Conservation (phyloP, 2,113 vertebrate genomes). For the Orycteropus afer region DNA sequence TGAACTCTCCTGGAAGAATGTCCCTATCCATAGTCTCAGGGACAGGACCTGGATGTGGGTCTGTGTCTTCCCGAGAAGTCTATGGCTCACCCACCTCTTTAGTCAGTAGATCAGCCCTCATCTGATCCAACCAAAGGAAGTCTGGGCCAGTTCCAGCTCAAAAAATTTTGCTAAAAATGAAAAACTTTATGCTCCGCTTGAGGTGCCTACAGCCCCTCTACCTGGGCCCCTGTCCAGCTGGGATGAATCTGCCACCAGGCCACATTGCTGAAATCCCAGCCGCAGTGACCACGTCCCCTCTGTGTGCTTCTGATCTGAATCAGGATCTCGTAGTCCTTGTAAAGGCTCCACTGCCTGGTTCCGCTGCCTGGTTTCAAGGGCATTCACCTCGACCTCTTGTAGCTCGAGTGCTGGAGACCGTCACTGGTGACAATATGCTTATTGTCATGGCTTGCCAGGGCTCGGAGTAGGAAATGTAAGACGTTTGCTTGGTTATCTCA, state of each 20-base stretch:
- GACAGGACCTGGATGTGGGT: neutral
- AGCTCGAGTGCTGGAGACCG: neutral
- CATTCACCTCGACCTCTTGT: neutral
- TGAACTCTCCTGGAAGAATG: fast-evolving
- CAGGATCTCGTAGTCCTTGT: constrained; percentile 18
- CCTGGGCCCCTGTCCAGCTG: fast-evolving
- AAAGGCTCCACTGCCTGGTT: neutral
- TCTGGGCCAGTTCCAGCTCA: neutral
- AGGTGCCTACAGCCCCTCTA: fast-evolving
- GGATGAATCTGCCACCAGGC: neutral
- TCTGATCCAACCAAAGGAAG: neutral
- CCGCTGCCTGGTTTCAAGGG: neutral
- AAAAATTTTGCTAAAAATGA: fast-evolving
- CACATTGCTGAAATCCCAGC: neutral
- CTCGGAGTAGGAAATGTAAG: neutral
- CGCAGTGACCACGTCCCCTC: neutral
- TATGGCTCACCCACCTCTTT: neutral
- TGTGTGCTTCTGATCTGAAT: neutral
- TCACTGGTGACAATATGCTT: constrained; percentile 34
- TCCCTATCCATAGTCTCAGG: neutral
- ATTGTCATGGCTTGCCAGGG: constrained; percentile 36
- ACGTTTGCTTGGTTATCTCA: neutral
- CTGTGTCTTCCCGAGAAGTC: neutral
- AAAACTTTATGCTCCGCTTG: fast-evolving
- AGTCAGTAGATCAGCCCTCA: fast-evolving